Conservation (phyloP, 1,140 invertebrate genomes). For the Megalopta genalis region DNA sequence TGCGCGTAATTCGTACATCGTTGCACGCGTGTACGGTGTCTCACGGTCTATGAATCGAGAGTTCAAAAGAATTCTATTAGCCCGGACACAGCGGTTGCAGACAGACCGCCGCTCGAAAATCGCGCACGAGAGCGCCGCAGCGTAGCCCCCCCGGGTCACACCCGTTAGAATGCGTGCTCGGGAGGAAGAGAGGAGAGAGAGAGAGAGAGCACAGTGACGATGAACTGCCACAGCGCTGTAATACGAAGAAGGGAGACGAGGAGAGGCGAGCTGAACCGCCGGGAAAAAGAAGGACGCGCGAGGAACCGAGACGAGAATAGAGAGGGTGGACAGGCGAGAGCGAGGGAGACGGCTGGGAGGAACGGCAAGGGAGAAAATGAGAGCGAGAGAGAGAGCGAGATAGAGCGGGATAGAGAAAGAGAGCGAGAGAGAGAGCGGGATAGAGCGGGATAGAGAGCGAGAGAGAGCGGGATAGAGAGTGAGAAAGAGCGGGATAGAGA, state of each 20-base stretch:
- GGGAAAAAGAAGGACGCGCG: slow-evolving; percentile 25
- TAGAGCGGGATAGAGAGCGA: slow-evolving; percentile 39
- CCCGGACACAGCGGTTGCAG: too few species aligned
- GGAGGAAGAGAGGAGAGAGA: slow-evolving; percentile 44
- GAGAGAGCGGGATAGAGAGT: slow-evolving; percentile 57
- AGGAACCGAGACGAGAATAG: slow-evolving; percentile 43
- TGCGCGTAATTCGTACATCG: too few species aligned
- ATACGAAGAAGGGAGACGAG: slow-evolving; percentile 22
- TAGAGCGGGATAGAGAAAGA: slow-evolving; percentile 56
- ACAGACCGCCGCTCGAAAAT: too few species aligned
- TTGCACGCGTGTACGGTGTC: too few species aligned
- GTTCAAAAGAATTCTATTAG: too few species aligned
- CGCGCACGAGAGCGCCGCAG: too few species aligned
- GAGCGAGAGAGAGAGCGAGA: slow-evolving; percentile 38
- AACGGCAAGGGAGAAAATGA: slow-evolving; percentile 36
- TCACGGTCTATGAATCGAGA: too few species aligned
- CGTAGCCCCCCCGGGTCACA: background rate
- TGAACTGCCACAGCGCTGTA: slow-evolving; percentile 28
- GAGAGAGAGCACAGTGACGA: slow-evolving; percentile 34
- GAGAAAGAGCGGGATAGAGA: slow-evolving; percentile 65
- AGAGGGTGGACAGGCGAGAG: slow-evolving; percentile 49
- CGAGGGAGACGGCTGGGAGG: slow-evolving; percentile 41
- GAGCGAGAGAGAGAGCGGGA: slow-evolving; percentile 62
- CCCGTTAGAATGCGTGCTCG: slow-evolving; percentile 9
- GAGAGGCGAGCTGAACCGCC: slow-evolving; percentile 1